phyloP scores from a whole-genome alignment of 2,113 vertebrate species.

The Enhydra lutris region DNA sequence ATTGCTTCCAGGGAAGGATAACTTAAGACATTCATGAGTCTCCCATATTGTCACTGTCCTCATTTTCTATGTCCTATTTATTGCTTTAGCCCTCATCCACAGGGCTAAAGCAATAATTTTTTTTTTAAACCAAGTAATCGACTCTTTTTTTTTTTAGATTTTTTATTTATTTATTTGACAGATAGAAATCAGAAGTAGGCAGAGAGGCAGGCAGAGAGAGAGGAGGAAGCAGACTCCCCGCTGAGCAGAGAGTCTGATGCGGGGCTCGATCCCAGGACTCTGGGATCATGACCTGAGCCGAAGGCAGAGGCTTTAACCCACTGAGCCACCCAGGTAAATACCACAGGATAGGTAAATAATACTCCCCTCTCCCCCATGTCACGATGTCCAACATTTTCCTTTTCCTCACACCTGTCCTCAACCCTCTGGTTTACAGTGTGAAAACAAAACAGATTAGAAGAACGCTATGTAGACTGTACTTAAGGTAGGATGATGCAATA shows the following conservation, averaged over 20 bases:
- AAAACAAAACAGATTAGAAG: constrained; percentile 16
- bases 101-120: neutral
- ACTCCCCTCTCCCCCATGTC: neutral
- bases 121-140: too few species aligned
- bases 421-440: neutral
- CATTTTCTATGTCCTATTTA: neutral
- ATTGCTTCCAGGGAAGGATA: neutral
- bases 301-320: too few species aligned
- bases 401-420: constrained; percentile 24
- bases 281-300: too few species aligned
- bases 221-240: too few species aligned
- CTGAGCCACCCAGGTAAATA: too few species aligned
- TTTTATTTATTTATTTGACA: too few species aligned
- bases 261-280: too few species aligned
- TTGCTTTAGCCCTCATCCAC: constrained; percentile 28
- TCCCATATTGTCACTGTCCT: constrained; percentile 35
- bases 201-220: too few species aligned
- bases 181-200: too few species aligned
- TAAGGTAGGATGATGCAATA: neutral
- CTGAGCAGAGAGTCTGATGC: too few species aligned
- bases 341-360: constrained; percentile 1
- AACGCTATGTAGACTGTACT: neutral
- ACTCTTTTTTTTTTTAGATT: too few species aligned
- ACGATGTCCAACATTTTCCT: constrained; percentile 22
- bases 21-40: neutral